Base-by-base conservation (phyloP, 1,140 invertebrate species). In the Diorhabda carinulata region DNA sequence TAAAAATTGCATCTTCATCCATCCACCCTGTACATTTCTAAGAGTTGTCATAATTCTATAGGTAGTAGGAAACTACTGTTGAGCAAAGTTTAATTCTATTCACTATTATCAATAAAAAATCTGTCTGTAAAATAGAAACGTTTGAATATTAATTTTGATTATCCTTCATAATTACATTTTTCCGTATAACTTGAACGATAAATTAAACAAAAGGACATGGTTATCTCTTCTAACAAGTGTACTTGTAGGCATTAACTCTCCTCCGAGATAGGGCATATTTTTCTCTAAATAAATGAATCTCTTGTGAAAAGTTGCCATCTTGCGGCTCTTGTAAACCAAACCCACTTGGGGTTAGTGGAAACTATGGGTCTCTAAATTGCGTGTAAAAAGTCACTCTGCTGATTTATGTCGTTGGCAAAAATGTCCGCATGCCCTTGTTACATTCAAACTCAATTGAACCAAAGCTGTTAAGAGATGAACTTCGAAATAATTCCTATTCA, bases 331-430 rank as follows among this genome's bases (percentile, higher is more conserved):
- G 71, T 72, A 70, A 69, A 43, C 68, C 71, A 63, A 68, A 69
- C 71, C 71, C 71, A 67, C 66, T 70, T 61, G 65, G 65, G 66
- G 71, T 70, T 72, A 64, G 59, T 47, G 57, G 62, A 59, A 70
- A 70, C 63, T 67, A 61, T 70, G 60, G 68, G 44, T 43, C 61
- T 63, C 66, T 58, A 72, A 72, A 72, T 70, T 70, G 71, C 71
- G 67, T 70, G 71, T 72, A 68, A 72, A 72, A 72, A 72, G 71
- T 70, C 68, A 64, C 58, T 72, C 68, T 70, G 68, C 65, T 72
- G 68, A 72, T 52, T 72, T 70, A 72, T 67, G 66, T 62, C 57
- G 58, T 40, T 25, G 44, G 52, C 65, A 62, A 72, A 69, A 69
- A 41, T 41, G 61, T 41, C 61, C 60, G 64, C 44, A 57, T 57